These are phyloP conservation scores for Diprion similis DNA, from an alignment of 1,140 invertebrate species.

Conservation along the genomic window DNA sequence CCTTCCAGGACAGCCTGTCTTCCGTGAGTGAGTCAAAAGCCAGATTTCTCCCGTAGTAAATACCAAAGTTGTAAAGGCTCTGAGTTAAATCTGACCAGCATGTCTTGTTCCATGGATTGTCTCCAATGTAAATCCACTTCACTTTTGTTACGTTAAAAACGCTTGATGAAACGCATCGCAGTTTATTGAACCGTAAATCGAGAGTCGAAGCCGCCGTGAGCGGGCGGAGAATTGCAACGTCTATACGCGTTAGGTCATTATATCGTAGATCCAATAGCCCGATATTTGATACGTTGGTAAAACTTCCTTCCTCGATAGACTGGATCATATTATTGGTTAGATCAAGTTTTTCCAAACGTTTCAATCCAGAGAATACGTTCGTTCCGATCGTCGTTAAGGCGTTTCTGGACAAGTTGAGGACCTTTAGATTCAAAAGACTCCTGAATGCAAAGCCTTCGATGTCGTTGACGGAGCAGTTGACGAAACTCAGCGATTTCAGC, in stretches of 20 bases:
- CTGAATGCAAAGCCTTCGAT: neutral
- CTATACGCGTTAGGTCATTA: neutral
- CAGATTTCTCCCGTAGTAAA: neutral
- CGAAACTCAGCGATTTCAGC: neutral
- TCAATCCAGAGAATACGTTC: neutral
- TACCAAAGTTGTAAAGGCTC: neutral
- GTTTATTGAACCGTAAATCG: neutral
- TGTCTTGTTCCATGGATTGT: neutral
- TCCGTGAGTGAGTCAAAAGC: neutral
- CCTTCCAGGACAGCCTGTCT: neutral
- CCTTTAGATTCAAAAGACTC: neutral
- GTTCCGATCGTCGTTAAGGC: neutral
- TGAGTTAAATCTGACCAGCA: neutral
- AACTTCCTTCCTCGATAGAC: neutral
- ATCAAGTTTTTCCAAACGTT: neutral
- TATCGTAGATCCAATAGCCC: neutral
- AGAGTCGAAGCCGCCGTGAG: neutral
- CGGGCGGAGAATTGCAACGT: neutral
- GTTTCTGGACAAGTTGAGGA: neutral
- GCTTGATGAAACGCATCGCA: neutral
- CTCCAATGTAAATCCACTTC: constrained; percentile 1
- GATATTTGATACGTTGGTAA: neutral
- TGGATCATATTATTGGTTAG: neutral
- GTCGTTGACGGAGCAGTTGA: neutral
- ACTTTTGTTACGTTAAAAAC: neutral